These are phyloP conservation scores for Myiagra hebetior DNA, from an alignment of 2,113 vertebrate species.

Conservation along the genomic window DNA sequence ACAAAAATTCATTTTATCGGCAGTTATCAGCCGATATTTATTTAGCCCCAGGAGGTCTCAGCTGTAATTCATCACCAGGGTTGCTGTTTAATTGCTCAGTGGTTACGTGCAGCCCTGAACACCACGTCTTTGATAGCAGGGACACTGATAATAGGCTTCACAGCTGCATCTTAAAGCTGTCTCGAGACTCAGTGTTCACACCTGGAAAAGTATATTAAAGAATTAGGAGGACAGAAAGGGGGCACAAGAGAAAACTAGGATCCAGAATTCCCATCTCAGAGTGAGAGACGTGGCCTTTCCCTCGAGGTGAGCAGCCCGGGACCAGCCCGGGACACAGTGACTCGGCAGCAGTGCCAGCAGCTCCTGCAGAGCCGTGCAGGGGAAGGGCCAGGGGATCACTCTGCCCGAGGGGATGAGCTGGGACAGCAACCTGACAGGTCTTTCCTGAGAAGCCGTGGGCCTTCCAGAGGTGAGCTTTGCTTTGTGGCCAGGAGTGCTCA, in stretches of 20 bases:
- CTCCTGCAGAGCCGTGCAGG: neutral
- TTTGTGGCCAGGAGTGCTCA: neutral
- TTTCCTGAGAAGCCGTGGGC: neutral
- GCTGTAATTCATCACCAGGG: conserved; percentile 42
- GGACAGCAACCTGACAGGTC: neutral
- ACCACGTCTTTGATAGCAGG: conserved; percentile 1
- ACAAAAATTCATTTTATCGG: neutral
- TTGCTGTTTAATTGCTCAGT: conserved; percentile 31
- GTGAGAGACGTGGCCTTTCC: neutral
- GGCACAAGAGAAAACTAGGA: neutral
- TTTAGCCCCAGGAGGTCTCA: conserved; percentile 33
- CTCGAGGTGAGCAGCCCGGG: neutral
- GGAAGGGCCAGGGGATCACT: accelerated
- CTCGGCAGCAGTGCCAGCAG: accelerated
- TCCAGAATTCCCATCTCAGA: neutral
- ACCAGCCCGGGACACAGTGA: accelerated
- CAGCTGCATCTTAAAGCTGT: conserved; percentile 40
- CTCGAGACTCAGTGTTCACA: neutral
- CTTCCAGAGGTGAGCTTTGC: accelerated
- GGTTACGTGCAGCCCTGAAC: conserved; percentile 48
- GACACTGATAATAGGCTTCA: conserved; percentile 28
- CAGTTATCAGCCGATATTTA: conserved; percentile 7
- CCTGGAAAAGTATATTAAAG: neutral
- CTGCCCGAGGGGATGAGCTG: accelerated
- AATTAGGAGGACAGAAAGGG: neutral